phyloP scores from a whole-genome alignment of 2,797 vertebrate genomes.

The Echiichthys vipera region DNA sequence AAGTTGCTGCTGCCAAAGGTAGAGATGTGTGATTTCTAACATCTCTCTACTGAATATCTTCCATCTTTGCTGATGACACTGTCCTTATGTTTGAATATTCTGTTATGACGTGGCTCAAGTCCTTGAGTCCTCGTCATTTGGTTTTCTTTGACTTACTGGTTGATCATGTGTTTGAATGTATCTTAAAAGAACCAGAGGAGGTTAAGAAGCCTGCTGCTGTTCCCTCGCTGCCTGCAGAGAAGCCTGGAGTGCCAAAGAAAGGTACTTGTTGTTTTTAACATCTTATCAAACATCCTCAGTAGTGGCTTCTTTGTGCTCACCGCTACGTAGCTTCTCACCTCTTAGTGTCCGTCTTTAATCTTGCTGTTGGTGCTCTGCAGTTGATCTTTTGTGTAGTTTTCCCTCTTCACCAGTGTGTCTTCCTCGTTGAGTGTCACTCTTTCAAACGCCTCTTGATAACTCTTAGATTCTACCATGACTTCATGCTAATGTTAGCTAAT shows the following conservation, averaged over 20 bases:
- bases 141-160: conserved; percentile 6
- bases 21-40: conserved; percentile 45
- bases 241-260: conserved; percentile 67
- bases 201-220: conserved; percentile 49
- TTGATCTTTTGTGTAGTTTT: not conserved
- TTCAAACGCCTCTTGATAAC: conserved; percentile 31
- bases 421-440: conserved; percentile 8
- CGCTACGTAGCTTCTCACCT: conserved; percentile 8
- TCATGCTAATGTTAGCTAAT: conserved; percentile 67
- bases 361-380: not conserved
- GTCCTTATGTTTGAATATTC: not conserved
- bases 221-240: conserved; percentile 38
- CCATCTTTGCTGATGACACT: conserved; percentile 9
- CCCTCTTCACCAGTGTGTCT: conserved; percentile 21
- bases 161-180: conserved; percentile 55
- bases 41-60: conserved; percentile 2
- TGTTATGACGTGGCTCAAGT: not conserved
- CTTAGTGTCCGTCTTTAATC: conserved; percentile 24
- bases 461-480: conserved; percentile 8
- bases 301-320: not conserved
- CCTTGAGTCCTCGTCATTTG: not conserved
- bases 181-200: conserved; percentile 70
- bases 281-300: not conserved
- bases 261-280: conserved; percentile 57
- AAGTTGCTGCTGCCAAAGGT: conserved; percentile 76